Base-by-base conservation (phyloP, 1,140 invertebrate genomes). In the Nixonia krombeini region DNA sequence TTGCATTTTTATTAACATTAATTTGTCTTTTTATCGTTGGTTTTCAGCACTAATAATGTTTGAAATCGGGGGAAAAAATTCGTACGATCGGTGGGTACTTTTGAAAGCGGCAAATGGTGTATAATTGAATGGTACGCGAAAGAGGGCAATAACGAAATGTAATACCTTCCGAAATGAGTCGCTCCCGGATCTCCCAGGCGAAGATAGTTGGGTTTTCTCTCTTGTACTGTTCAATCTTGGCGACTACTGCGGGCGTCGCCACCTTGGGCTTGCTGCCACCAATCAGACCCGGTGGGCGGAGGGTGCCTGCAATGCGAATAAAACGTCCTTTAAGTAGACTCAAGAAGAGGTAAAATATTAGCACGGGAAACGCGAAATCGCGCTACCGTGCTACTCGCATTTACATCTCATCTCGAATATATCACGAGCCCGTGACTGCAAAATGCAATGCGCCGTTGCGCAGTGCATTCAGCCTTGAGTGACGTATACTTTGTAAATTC, bases 241-340 rank as follows among this genome's bases (percentile, higher is more conserved):
- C 93, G 25, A 97, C 95, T 31, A 97, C 95, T 2, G 94, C 94
- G 7, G 96, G 95, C 16, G 97, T 99, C 56, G 97, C 97, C 47
- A 99, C 98, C 86, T 99, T 96, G 10, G 97, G 97, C 86, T 99
- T 99, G 83, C 96, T 98, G 42, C 98, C 98, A 49, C 97, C 98
- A 75, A 99, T 99, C 73, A 98, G 90, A 41, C 96, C 95, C 25
- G 96, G 96, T 72, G 96, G 94, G 74, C 94, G 89, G 57, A 98
- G 89, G 17, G 96, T 97, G 64, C 96, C 96, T 94, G 88, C 50
- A 89, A 90, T 73, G 68, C 58, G 70, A 72, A 71, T 71, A 66
- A 71, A 71, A 62, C 58, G 50, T 63, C 63, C 58, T 71, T 66
- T 66, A 63, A 66, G 62, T 66, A 66, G 57, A 70, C 57, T 52